A percentile compares a stretch with the other conserved stretches of the same genome.
phyloP scores from a whole-genome alignment of 2,113 vertebrate genomes.

The Myrmecophaga tridactyla region DNA sequence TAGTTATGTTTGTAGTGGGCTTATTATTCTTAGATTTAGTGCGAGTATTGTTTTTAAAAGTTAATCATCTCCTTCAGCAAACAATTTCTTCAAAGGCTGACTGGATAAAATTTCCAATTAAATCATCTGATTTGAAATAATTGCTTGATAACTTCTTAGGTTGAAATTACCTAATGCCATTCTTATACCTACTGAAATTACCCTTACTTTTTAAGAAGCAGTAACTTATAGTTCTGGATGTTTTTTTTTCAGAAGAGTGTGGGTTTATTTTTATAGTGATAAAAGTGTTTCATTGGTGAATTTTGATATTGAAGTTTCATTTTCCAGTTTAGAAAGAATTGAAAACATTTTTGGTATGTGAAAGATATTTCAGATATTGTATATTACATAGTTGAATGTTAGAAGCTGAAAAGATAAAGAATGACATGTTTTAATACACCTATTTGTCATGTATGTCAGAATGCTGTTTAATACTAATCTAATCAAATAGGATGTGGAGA shows the following conservation, averaged over 20 bases:
- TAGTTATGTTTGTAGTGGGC: constrained; percentile 80
- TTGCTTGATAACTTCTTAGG: constrained; percentile 22
- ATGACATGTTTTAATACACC: constrained; percentile 90
- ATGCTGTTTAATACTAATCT: constrained; percentile 93
- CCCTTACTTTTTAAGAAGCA: constrained; percentile 16
- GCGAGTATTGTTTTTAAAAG: constrained; percentile 79
- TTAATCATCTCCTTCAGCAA: constrained; percentile 64
- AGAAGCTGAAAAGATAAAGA: constrained; percentile 78
- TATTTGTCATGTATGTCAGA: constrained; percentile 95
- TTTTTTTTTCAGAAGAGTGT: constrained; percentile 18
- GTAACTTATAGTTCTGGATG: neutral
- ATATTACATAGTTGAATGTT: constrained; percentile 67
- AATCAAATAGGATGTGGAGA: constrained; percentile 87
- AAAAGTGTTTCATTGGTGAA: constrained; percentile 17
- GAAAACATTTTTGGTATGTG: constrained; percentile 11
- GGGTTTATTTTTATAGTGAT: constrained; percentile 29
- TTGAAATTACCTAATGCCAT: neutral
- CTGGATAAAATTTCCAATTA: constrained; percentile 45
- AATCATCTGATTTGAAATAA: constrained; percentile 53
- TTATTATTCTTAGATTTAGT: constrained; percentile 78
- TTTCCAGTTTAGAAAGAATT: constrained; percentile 47
- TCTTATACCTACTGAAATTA: neutral
- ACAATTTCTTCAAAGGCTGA: constrained; percentile 25
- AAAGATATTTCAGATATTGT: constrained; percentile 44
- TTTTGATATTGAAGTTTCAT: constrained; percentile 62